phyloP scores from a whole-genome alignment of 2,113 vertebrate genomes.

The Cheilinus undulatus region DNA sequence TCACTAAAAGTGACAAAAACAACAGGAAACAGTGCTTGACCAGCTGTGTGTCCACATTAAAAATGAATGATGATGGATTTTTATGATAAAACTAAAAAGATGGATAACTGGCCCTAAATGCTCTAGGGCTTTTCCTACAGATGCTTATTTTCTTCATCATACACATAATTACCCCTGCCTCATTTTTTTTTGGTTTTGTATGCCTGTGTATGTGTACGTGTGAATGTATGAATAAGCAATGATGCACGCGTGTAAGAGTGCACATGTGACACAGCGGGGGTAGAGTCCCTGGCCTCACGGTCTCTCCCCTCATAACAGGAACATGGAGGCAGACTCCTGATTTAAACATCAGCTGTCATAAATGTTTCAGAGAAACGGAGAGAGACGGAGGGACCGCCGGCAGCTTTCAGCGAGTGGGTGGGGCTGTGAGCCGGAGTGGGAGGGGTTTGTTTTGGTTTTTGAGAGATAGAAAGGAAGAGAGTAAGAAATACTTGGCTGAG shows the following conservation, averaged over 20 bases:
- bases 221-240: neutral
- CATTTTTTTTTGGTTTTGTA: neutral
- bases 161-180: neutral
- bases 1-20: no score
- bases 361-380: slow-evolving; percentile 77
- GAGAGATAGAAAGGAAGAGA: neutral
- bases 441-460: slow-evolving; percentile 10
- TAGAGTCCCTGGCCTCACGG: slow-evolving; percentile 16
- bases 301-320: slow-evolving; percentile 55
- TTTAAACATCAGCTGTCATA: slow-evolving; percentile 81
- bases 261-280: slow-evolving; percentile 19
- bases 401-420: slow-evolving; percentile 30
- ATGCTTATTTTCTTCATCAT: slow-evolving; percentile 18
- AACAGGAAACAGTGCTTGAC: slow-evolving; percentile 20
- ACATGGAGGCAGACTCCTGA: slow-evolving; percentile 70
- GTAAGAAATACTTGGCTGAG: neutral
- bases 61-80: slow-evolving; percentile 29
- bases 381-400: slow-evolving; percentile 52
- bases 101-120: slow-evolving; percentile 1
- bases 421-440: slow-evolving; percentile 7
- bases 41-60: slow-evolving; percentile 3
- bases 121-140: neutral
- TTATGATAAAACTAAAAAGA: slow-evolving; percentile 31
- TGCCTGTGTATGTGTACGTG: neutral
- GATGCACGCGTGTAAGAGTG: slow-evolving; percentile 10